Conservation (phyloP, 2,113 vertebrate genomes). For the Australoheros scitulus region DNA sequence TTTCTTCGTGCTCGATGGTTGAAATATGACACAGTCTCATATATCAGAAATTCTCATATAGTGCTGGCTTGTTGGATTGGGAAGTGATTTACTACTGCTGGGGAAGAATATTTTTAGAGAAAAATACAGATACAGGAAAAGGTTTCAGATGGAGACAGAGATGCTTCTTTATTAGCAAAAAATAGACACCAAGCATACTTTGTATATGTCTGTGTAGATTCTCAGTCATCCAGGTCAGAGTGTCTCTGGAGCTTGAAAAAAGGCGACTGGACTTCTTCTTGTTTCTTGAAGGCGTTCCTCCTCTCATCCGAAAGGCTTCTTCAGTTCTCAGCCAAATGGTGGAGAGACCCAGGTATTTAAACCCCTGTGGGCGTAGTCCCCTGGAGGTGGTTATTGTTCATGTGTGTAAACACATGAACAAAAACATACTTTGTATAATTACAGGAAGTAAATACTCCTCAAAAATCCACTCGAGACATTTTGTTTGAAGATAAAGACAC, state of each 20-base stretch:
- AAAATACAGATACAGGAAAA: neutral
- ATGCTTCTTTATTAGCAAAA: neutral
- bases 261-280: too few relatives aligned
- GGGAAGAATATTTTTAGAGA: neutral
- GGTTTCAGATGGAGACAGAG: neutral
- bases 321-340: too few relatives aligned
- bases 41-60: neutral
- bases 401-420: too few relatives aligned
- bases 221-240: too few relatives aligned
- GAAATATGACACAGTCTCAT: neutral
- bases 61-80: constrained; percentile 1
- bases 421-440: neutral
- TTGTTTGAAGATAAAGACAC: neutral
- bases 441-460: neutral
- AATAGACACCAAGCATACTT: neutral
- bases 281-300: too few relatives aligned
- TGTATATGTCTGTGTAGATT: neutral
- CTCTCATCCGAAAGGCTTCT: too few relatives aligned
- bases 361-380: too few relatives aligned
- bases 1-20: neutral
- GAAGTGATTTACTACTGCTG: constrained; percentile 28
- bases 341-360: too few relatives aligned
- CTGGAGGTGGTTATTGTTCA: too few relatives aligned
- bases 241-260: too few relatives aligned
- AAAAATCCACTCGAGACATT: neutral